Percentiles rank a stretch among this genome's conserved stretches.
Evolutionary conservation across 2,113 vertebrate species (phyloP).

Genomic region (Dicrurus megarhynchus): DNA sequence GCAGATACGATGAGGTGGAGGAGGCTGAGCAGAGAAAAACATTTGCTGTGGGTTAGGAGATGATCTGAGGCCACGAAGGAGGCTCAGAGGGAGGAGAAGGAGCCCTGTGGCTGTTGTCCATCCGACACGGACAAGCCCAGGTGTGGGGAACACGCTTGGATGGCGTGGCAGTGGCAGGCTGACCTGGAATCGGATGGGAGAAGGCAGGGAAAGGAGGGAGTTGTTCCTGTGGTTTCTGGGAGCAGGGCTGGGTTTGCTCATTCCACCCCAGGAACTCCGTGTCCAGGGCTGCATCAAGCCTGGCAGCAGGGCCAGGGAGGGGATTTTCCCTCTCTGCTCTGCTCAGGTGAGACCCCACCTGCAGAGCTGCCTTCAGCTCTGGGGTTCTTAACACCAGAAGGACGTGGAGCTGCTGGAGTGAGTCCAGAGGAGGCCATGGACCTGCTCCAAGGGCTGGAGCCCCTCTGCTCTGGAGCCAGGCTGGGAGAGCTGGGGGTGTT

Average conservation of each 20-base stretch:
- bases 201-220: background rate
- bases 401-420: accelerated
- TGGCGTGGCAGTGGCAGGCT: accelerated
- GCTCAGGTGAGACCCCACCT: background rate
- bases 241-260: background rate
- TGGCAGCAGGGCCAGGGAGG: background rate
- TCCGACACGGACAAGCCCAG: background rate
- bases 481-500: background rate
- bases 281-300: accelerated
- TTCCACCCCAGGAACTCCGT: accelerated
- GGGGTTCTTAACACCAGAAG: accelerated
- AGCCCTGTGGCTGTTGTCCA: background rate
- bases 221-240: background rate
- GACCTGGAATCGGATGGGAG: background rate
- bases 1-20: background rate
- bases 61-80: background rate
- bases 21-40: background rate
- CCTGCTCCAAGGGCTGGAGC: accelerated
- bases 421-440: background rate
- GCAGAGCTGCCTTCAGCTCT: accelerated
- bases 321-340: accelerated
- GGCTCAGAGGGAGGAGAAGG: background rate
- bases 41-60: background rate
- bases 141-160: background rate
- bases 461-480: accelerated